These are phyloP conservation scores for Psittacara wagleri DNA, from an alignment of 2,113 vertebrate species.

Conservation along the genomic window DNA sequence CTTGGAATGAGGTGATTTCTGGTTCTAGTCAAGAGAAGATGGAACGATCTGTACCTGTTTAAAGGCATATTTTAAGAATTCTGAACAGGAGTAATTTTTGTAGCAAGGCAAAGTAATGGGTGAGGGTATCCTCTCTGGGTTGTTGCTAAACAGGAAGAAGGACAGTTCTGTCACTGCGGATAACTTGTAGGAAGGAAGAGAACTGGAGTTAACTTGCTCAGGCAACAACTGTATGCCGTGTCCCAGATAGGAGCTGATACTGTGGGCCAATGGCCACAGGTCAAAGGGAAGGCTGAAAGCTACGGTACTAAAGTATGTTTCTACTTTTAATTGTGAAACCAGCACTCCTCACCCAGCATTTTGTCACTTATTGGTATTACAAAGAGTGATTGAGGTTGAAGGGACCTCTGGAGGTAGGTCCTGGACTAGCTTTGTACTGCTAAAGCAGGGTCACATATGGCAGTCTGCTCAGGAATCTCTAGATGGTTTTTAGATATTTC, in stretches of 20 bases:
- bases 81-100: background rate
- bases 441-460: background rate
- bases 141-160: background rate
- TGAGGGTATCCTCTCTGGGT: background rate
- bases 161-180: background rate
- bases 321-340: background rate
- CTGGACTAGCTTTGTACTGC: background rate
- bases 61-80: background rate
- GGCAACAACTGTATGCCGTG: background rate
- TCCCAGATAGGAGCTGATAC: background rate
- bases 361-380: background rate
- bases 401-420: background rate
- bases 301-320: background rate
- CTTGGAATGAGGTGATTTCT: background rate
- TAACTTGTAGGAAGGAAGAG: background rate
- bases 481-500: background rate
- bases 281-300: background rate
- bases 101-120: background rate
- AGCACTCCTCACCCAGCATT: fast-evolving
- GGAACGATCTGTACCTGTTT: background rate
- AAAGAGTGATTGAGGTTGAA: background rate
- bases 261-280: background rate
- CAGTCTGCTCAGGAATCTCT: background rate
- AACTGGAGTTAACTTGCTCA: background rate
- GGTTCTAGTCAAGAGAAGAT: background rate